phyloP scores from a whole-genome alignment of 2,113 vertebrate genomes.

The Eurystomus gularis region DNA sequence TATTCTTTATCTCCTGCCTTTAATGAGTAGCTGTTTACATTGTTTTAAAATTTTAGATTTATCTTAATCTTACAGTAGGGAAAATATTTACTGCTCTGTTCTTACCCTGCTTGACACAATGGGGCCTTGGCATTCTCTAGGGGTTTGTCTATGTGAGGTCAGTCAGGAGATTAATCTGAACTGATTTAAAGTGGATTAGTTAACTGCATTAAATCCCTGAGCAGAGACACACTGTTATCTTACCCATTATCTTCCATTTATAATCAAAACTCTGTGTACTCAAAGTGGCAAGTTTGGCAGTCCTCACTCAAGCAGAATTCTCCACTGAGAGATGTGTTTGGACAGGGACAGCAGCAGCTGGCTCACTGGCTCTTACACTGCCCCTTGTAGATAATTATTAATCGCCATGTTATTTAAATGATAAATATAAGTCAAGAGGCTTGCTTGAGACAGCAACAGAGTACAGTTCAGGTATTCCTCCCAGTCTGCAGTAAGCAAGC shows the following conservation, averaged over 20 bases:
- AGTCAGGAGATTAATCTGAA: slow-evolving; percentile 54
- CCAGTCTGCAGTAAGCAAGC: neutral
- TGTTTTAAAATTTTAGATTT: slow-evolving; percentile 5
- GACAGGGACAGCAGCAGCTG: neutral
- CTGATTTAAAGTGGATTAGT: slow-evolving; percentile 58
- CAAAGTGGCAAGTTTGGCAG: slow-evolving; percentile 20
- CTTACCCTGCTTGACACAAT: neutral
- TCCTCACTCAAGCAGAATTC: slow-evolving; percentile 37
- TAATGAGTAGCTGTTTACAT: neutral
- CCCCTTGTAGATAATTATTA: neutral
- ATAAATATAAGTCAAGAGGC: neutral
- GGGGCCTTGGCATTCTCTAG: neutral
- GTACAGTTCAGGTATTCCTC: neutral
- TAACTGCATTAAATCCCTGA: slow-evolving; percentile 34
- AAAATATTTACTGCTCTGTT: slow-evolving; percentile 32
- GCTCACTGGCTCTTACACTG: neutral
- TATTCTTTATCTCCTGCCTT: neutral
- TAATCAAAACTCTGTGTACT: slow-evolving; percentile 14
- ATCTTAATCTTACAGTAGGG: neutral
- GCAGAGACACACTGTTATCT: slow-evolving; percentile 30
- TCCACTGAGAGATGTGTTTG: slow-evolving; percentile 2
- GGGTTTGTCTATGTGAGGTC: neutral
- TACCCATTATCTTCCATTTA: slow-evolving; percentile 21
- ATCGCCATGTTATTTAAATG: neutral
- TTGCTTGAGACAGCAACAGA: neutral